These are phyloP conservation scores for Drosophila melanica DNA, from an alignment of 1,140 invertebrate species.

Conservation along the genomic window DNA sequence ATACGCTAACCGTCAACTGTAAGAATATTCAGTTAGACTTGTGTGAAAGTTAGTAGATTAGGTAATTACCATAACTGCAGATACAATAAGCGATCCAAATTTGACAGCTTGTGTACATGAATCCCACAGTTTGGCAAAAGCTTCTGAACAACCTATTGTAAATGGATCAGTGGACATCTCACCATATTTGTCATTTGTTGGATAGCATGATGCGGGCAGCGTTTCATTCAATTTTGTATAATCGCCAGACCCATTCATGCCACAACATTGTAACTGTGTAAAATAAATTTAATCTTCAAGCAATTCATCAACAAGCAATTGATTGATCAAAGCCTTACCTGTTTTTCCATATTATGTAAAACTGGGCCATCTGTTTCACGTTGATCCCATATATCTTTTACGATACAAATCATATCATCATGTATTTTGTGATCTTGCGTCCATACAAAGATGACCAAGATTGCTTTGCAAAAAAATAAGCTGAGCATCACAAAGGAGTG, in stretches of 20 bases:
- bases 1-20: conserved; percentile 2
- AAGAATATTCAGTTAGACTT: not conserved
- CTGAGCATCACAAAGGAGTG: conserved; percentile 10
- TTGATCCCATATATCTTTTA: not conserved
- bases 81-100: not conserved
- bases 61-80: conserved; percentile 2
- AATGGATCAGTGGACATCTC: too few relatives aligned
- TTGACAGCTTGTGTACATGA: not conserved
- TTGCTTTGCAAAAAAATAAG: conserved; percentile 3
- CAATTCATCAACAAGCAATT: too few relatives aligned
- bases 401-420: not conserved
- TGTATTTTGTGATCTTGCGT: not conserved
- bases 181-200: too few relatives aligned
- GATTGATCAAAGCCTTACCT: conserved; percentile 2
- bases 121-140: not conserved
- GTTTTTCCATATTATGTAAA: not conserved
- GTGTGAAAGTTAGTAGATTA: not conserved
- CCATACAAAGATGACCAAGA: conserved; percentile 8
- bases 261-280: conserved; percentile 23
- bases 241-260: not conserved
- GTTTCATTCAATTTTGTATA: not conserved
- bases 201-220: conserved; percentile 9
- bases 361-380: not conserved
- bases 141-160: not conserved
- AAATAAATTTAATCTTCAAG: not conserved